Evolutionary conservation across 2,888 invertebrate genomes (phyloP).

Genomic region (Nycteola revayana): DNA sequence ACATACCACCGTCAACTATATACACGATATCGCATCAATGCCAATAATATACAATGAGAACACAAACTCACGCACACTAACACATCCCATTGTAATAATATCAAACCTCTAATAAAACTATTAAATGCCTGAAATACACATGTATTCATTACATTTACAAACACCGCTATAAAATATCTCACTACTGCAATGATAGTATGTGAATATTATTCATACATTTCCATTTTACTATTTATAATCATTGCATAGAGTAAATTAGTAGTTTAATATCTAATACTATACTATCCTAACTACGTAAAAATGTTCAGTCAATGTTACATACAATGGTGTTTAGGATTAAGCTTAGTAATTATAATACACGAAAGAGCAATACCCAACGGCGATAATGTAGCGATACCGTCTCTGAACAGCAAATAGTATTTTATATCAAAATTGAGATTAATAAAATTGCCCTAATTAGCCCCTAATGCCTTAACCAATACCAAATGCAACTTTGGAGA

Average conservation of each 20-base stretch:
- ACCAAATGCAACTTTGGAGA: too few relatives aligned
- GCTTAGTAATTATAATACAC: constrained; percentile 46
- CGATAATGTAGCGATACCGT: too few relatives aligned
- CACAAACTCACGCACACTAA: constrained; percentile 65
- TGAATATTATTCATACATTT: constrained; percentile 32
- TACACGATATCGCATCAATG: constrained; percentile 28
- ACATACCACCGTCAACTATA: constrained; percentile 4
- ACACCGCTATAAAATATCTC: constrained; percentile 60
- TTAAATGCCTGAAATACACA: constrained; percentile 76
- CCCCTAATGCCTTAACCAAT: too few relatives aligned
- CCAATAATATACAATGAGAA: constrained; percentile 42
- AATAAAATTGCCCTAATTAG: too few relatives aligned
- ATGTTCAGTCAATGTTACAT: constrained; percentile 81
- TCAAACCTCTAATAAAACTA: constrained; percentile 59
- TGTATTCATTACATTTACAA: constrained; percentile 56
- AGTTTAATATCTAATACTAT: constrained; percentile 50
- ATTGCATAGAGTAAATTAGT: constrained; percentile 47
- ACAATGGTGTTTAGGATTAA: constrained; percentile 74
- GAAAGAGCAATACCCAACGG: too few relatives aligned
- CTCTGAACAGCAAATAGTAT: too few relatives aligned
- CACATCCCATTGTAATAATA: constrained; percentile 56
- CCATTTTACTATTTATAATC: constrained; percentile 41
- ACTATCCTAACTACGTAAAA: constrained; percentile 74
- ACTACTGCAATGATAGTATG: constrained; percentile 57
- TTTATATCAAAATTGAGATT: too few relatives aligned